Percentiles rank a stretch among this genome's conserved stretches.
phyloP scores from a whole-genome alignment of 2,797 vertebrate species.

The Takifugu ocellatus region DNA sequence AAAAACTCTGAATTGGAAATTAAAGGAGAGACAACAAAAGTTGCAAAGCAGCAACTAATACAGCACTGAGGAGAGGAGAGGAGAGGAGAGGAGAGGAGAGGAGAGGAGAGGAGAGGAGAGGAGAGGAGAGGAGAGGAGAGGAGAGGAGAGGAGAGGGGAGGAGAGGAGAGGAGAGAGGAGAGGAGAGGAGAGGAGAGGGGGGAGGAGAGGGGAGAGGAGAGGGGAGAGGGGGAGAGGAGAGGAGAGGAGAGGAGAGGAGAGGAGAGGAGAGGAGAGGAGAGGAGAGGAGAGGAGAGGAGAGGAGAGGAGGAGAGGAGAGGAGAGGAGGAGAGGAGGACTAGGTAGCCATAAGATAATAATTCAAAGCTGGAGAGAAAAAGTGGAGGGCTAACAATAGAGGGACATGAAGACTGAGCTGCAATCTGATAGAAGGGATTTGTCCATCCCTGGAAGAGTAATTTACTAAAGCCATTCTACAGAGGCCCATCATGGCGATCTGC shows the following conservation, averaged over 20 bases:
- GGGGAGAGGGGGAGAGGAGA: slow-evolving; percentile 13
- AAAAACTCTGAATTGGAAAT: slow-evolving; percentile 14
- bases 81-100: slow-evolving; percentile 15
- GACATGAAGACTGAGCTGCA: slow-evolving; percentile 58
- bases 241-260: slow-evolving; percentile 15
- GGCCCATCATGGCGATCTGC: slow-evolving; percentile 75
- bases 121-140: slow-evolving; percentile 15
- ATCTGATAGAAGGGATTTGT: slow-evolving; percentile 76
- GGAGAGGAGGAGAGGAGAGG: slow-evolving; percentile 16
- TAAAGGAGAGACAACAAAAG: background rate
- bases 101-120: slow-evolving; percentile 15
- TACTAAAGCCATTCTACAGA: slow-evolving; percentile 76
- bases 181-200: background rate
- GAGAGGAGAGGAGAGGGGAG: slow-evolving; percentile 15
- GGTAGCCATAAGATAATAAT: slow-evolving; percentile 55
- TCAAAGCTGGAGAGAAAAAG: slow-evolving; percentile 52
- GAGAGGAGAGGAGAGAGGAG: background rate
- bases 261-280: slow-evolving; percentile 10
- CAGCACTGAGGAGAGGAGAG: slow-evolving; percentile 5
- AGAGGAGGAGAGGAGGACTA: slow-evolving; percentile 23
- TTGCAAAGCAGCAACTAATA: background rate
- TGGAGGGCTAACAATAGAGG: slow-evolving; percentile 44
- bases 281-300: slow-evolving; percentile 15
- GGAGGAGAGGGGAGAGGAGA: slow-evolving; percentile 6
- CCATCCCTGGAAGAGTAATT: slow-evolving; percentile 75